Percentiles rank a stretch among this genome's conserved stretches.
Conservation (phyloP, 2,888 invertebrate species). For the Cheilosia vulpina region DNA sequence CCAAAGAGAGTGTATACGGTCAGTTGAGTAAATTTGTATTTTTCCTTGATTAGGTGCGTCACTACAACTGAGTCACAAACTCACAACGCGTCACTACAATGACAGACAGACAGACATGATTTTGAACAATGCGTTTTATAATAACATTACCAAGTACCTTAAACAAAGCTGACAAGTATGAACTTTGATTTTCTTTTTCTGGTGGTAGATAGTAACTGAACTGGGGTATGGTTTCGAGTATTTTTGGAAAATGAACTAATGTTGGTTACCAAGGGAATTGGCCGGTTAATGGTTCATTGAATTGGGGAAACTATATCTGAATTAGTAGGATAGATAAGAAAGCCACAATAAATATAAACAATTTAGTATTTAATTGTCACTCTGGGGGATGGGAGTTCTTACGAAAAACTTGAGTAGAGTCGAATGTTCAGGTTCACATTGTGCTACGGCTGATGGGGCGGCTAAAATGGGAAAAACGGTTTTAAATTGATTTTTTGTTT, state of each 20-base stretch:
- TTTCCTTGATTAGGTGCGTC: not conserved
- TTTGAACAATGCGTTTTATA: too few species aligned
- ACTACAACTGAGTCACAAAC: not conserved
- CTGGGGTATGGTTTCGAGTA: not conserved
- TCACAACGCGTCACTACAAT: too few species aligned
- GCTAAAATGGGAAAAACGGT: constrained; percentile 52
- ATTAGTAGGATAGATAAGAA: constrained; percentile 35
- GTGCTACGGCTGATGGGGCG: constrained; percentile 22
- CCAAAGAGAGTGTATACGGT: not conserved
- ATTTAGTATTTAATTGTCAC: constrained; percentile 33
- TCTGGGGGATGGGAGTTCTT: constrained; percentile 47
- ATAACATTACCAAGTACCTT: too few species aligned
- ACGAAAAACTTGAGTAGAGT: constrained; percentile 66
- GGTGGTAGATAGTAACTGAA: not conserved
- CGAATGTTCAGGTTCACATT: constrained; percentile 63
- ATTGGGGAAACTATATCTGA: not conserved
- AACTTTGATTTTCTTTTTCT: constrained; percentile 7
- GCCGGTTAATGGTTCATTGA: not conserved
- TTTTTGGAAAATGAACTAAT: constrained; percentile 24
- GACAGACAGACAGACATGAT: not conserved
- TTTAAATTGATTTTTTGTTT: too few species aligned
- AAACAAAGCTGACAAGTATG: not conserved
- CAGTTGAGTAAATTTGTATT: not conserved
- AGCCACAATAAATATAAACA: constrained; percentile 9
- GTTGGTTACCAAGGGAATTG: constrained; percentile 21